Base-by-base conservation (phyloP, 2,888 invertebrate genomes). In the Erebia epiphron region DNA sequence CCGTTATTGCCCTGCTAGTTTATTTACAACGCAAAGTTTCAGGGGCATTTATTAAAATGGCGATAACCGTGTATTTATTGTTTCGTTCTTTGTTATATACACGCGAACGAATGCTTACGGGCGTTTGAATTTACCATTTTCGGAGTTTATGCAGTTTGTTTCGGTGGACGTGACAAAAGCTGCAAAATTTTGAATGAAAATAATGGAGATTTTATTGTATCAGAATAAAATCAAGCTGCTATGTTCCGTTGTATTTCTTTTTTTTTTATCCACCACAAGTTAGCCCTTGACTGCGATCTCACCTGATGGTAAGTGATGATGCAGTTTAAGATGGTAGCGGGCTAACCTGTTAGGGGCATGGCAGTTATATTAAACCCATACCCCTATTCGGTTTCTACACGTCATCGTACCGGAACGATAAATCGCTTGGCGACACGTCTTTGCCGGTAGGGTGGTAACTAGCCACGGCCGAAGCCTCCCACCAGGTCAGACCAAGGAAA, bases 61-160 rank as follows among this genome's bases (percentile, higher is more conserved):
- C 86, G 91, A 92, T 92, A 91, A 90, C 88, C 85, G 83, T 77
- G 86, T 90, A 91, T 92, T 92, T 92, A 92, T 92, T 88, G 90
- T 91, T 86, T 85, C 81, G 78, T 80, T 84, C 86, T 86, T 85
- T 78, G 82, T 82, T 75, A 82, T 49, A 62, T 84, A 83, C 91
- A 92, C 91, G 92, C 91, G 81, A 91, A 80, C 84, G 75, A 75
- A 74, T 74, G 75, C 73, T 73, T 67, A 70, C 67, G 68, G 67
- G 73, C 74, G 61, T 73, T 75, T 74, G 74, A 75, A 75, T 73
- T 69, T 72, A 81, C 76, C 73, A 63, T 76, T 72, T 35, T 71
- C 66, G 63, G 69, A 70, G 64, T 72, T 73, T 73, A 75, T 75
- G 69, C 71, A 54, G 65, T 71, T 68, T 67, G 49, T 58, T 58